Percentiles rank a stretch among this genome's conserved stretches.
These are phyloP conservation scores for Leptodactylus fallax DNA, from an alignment of 2,797 vertebrate species.

Conservation along the genomic window DNA sequence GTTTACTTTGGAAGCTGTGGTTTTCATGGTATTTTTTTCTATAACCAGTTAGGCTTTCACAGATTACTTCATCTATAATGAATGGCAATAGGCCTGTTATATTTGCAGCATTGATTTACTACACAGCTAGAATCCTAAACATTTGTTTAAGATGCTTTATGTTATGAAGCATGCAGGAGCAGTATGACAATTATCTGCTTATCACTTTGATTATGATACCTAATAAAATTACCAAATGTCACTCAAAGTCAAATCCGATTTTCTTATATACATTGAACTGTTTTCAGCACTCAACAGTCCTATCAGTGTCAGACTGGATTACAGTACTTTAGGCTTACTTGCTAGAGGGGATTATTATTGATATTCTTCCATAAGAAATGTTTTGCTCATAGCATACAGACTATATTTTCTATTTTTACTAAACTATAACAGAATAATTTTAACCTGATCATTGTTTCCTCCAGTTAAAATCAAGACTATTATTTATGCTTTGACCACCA, in stretches of 20 bases:
- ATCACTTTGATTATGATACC: conserved; percentile 15
- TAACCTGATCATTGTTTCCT: too few relatives aligned
- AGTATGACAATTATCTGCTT: conserved; percentile 15
- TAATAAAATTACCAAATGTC: conserved; percentile 14
- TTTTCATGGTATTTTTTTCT: conserved; percentile 18
- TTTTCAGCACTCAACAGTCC: neutral
- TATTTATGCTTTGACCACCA: neutral
- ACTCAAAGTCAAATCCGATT: conserved; percentile 8
- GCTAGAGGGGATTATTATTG: neutral
- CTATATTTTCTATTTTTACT: neutral
- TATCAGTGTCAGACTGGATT: conserved; percentile 7
- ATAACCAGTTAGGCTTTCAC: conserved; percentile 9
- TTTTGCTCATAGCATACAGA: neutral
- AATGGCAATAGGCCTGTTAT: conserved; percentile 42
- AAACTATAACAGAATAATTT: too few relatives aligned
- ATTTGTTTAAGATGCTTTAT: conserved; percentile 26
- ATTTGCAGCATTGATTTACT: conserved; percentile 47
- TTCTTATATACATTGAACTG: neutral
- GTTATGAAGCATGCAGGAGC: conserved; percentile 20
- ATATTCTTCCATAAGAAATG: neutral
- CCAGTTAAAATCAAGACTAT: too few relatives aligned
- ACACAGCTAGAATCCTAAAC: conserved; percentile 13
- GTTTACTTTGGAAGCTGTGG: conserved; percentile 34
- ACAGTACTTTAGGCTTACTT: neutral
- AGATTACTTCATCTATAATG: conserved; percentile 47